Conservation (phyloP, 2,113 vertebrate genomes). For the Myotis davidii region DNA sequence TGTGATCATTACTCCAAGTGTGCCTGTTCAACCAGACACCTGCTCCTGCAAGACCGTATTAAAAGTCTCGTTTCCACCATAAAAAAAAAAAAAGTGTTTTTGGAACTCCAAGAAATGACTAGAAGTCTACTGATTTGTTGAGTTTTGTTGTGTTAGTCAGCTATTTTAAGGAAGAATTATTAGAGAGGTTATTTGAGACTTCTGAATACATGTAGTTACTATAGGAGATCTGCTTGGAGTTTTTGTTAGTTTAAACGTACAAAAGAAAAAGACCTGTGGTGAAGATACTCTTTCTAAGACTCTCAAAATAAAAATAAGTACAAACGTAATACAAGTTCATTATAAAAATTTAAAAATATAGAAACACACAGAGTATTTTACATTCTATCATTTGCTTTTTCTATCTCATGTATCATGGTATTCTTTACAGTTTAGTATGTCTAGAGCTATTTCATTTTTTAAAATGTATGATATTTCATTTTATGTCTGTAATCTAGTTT, state of each 20-base stretch:
- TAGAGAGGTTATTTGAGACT: background rate
- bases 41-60: no score
- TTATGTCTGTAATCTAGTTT: constrained; percentile 17
- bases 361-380: background rate
- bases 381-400: background rate
- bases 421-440: background rate
- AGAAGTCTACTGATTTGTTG: background rate
- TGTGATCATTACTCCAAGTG: no score
- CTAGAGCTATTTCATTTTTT: background rate
- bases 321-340: background rate
- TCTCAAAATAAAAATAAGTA: constrained; percentile 8
- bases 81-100: no score
- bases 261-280: background rate
- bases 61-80: no score
- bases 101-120: background rate
- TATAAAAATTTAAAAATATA: constrained; percentile 13
- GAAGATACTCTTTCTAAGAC: constrained; percentile 5
- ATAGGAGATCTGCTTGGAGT: background rate
- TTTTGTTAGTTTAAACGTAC: constrained; percentile 24
- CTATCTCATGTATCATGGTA: background rate
- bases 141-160: background rate
- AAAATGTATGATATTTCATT: background rate
- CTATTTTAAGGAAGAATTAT: constrained; percentile 12
- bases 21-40: no score
- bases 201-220: constrained; percentile 3